Percentiles rank a stretch among this genome's conserved stretches.
Evolutionary conservation across 1,140 invertebrate species (phyloP).

Genomic region (Homarus americanus): DNA sequence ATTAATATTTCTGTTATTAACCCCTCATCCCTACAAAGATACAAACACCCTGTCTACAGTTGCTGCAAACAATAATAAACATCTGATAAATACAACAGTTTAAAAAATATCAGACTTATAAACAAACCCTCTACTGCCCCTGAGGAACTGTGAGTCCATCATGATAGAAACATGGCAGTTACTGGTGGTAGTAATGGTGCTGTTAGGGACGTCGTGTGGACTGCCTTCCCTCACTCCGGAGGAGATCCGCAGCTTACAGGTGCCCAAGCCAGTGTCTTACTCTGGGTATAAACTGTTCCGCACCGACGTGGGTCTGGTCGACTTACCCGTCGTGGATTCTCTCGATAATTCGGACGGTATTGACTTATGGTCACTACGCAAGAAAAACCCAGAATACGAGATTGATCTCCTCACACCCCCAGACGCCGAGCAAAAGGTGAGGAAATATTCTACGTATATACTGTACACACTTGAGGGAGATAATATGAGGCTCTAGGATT

Average conservation of each 20-base stretch:
- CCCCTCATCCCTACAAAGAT: too few relatives aligned
- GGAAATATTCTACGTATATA: neutral
- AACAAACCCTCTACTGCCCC: too few relatives aligned
- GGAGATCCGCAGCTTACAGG: neutral
- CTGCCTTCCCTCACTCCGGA: neutral
- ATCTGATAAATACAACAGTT: too few relatives aligned
- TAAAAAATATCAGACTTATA: too few relatives aligned
- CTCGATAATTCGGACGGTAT: slow-evolving; percentile 26
- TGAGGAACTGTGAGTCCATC: too few relatives aligned
- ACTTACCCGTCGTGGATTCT: slow-evolving; percentile 40
- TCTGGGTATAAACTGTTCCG: slow-evolving; percentile 56
- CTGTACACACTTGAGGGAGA: too few relatives aligned
- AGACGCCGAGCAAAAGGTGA: slow-evolving; percentile 35
- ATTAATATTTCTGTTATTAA: too few relatives aligned
- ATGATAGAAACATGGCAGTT: too few relatives aligned
- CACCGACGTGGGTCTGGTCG: slow-evolving; percentile 13
- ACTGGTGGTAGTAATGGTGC: neutral
- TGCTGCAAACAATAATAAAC: too few relatives aligned
- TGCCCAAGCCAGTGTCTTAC: slow-evolving; percentile 28
- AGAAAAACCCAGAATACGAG: slow-evolving; percentile 22
- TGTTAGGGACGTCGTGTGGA: neutral
- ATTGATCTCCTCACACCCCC: slow-evolving; percentile 38
- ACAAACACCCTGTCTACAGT: too few relatives aligned
- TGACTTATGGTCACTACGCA: slow-evolving; percentile 38
- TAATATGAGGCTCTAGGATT: too few relatives aligned